Evolutionary conservation across 1,140 invertebrate species (phyloP), one percentile per base, ranked within the genome.

Genomic region (Aphelinus certus): DNA sequence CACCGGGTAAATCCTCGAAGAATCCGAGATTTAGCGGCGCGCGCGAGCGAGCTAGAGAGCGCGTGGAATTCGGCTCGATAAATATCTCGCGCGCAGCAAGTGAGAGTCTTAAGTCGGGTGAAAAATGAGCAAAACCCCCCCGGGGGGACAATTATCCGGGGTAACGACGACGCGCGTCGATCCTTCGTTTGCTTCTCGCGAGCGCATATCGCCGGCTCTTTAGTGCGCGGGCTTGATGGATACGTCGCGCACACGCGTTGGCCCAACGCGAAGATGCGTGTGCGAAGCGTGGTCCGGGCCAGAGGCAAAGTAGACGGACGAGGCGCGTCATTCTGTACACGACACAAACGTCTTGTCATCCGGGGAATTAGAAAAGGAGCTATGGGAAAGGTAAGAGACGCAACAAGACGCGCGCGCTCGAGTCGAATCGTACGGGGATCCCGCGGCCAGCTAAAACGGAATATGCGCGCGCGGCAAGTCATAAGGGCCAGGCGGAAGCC

Each of bases 21-120:
- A 71, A 71, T 71, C 55, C 42, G 62, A 65, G 70, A 72, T 65
- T 72, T 65, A 57, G 62, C 53, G 43, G 48, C 63, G 47, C 7
- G 56, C 26, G 42, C 9, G 26, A 7, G 3, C 55, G 9, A 9
- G 9, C 4, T 53, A 53, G 4, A 53, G 4, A 56, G 49, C 10
- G 46, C 61, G 3, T 10, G 47, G 53, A 48, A 60, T 73, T 58
- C 5, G 9, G 10, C 42, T 66, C 49, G 48, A 60, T 64, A 57
- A 73, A 66, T 57, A 65, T 72, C 10, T 56, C 46, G 53, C 1
- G 9, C 9, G 51, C 51, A 53, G 51, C 51, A 4, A 9, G 51
- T 53, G 26, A 26, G 26, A 26, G 26, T 26, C 26, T 26, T 26
- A 26, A 26, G 26, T 26, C 26, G 26, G 26, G 26, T 26, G 26